Evolutionary conservation across 2,797 vertebrate species (phyloP).

Genomic region (Mallotus villosus): DNA sequence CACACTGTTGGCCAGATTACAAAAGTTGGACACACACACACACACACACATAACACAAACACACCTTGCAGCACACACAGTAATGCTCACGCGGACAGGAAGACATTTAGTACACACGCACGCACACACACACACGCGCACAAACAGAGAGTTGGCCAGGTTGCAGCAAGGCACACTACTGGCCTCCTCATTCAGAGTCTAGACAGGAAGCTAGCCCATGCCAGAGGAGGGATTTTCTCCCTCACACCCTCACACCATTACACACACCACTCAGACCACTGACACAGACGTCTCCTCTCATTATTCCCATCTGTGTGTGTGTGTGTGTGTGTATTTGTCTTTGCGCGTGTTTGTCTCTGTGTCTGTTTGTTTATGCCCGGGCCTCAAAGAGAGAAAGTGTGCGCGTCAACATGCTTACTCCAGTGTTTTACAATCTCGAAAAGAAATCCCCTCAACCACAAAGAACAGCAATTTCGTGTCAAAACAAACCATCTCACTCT

Average conservation of each 20-base stretch:
- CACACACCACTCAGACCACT: slow-evolving; percentile 32
- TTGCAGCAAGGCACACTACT: slow-evolving; percentile 40
- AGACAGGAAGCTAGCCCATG: slow-evolving; percentile 74
- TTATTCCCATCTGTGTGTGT: slow-evolving; percentile 28
- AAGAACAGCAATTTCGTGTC: neutral
- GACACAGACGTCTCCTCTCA: slow-evolving; percentile 51
- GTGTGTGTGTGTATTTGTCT: slow-evolving; percentile 44
- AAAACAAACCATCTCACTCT: slow-evolving; percentile 1
- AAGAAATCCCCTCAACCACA: neutral
- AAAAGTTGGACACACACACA: slow-evolving; percentile 18
- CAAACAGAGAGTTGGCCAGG: slow-evolving; percentile 52
- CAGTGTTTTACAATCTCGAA: neutral
- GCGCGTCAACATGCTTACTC: neutral
- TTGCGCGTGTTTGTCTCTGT: slow-evolving; percentile 35
- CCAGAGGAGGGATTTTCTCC: slow-evolving; percentile 74
- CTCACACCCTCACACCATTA: slow-evolving; percentile 50
- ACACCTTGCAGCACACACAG: neutral
- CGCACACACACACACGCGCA: slow-evolving; percentile 26
- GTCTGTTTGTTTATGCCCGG: neutral
- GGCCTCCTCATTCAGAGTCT: slow-evolving; percentile 72
- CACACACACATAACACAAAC: neutral
- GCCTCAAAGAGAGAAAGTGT: neutral
- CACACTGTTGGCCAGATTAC: neutral
- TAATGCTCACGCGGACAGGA: neutral
- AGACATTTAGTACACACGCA: neutral